Conservation (phyloP, 2,888 invertebrate species). For the Hypselothyrea guttata region DNA sequence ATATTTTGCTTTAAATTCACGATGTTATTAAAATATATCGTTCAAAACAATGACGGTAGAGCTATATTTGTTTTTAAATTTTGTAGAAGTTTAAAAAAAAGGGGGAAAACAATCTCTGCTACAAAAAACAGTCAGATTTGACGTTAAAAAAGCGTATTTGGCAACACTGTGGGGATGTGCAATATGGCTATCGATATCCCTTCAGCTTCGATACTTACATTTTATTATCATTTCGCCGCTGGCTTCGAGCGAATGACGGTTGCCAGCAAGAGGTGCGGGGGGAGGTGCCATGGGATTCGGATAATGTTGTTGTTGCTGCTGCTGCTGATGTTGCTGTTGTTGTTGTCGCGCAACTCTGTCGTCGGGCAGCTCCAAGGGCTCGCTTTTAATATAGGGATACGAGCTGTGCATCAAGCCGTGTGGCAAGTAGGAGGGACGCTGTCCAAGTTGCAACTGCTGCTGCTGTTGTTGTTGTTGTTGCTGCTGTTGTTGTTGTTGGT, state of each 20-base stretch:
- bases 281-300: conserved; percentile 67
- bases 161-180: neutral
- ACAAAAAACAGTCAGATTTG: no score
- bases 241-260: conserved; percentile 45
- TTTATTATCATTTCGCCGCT: conserved; percentile 65
- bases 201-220: conserved; percentile 59
- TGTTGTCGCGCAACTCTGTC: conserved; percentile 41
- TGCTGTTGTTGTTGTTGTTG: conserved; percentile 34
- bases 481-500: conserved; percentile 62
- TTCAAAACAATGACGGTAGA: no score
- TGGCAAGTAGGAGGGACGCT: conserved; percentile 60
- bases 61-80: no score
- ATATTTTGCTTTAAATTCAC: no score
- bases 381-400: conserved; percentile 75
- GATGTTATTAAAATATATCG: no score
- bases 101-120: no score
- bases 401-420: conserved; percentile 53
- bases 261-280: conserved; percentile 45
- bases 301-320: conserved; percentile 47
- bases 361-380: conserved; percentile 64
- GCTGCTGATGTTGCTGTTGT: conserved; percentile 30
- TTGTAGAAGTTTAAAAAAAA: no score
- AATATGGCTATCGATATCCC: conserved; percentile 45
- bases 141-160: no score
- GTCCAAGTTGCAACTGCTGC: conserved; percentile 57